Evolutionary conservation across 2,888 invertebrate genomes (phyloP).

Genomic region (Nymphalis polychloros): DNA sequence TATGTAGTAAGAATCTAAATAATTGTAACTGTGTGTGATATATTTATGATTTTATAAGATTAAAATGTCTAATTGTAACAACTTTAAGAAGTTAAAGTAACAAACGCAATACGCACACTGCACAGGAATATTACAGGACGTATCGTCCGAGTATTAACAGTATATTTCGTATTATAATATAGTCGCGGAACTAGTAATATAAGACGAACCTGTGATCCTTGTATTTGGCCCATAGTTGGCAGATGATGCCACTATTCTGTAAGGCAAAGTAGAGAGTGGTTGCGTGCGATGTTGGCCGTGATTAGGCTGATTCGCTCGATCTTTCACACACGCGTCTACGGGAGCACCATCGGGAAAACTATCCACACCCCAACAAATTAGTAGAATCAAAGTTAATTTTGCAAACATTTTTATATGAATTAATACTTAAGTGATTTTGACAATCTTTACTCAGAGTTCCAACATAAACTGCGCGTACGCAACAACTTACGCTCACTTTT

Average conservation of each 20-base stretch:
- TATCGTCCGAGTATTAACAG: no score
- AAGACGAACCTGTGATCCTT: conserved; percentile 84
- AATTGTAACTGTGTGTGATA: no score
- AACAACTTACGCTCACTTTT: conserved; percentile 67
- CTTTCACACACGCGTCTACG: conserved; percentile 89
- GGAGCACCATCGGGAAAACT: conserved; percentile 92
- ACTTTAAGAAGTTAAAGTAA: no score
- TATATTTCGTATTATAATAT: not conserved
- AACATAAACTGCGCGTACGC: conserved; percentile 62
- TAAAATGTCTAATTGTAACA: no score
- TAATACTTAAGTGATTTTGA: not conserved
- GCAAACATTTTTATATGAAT: conserved; percentile 50
- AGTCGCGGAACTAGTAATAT: not conserved
- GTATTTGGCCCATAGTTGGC: conserved; percentile 85
- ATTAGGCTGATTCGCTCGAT: conserved; percentile 88
- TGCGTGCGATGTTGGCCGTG: conserved; percentile 88
- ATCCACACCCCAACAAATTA: conserved; percentile 60
- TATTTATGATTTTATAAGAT: no score
- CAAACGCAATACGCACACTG: no score
- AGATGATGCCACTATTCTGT: conserved; percentile 84
- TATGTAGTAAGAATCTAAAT: no score
- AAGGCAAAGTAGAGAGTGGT: conserved; percentile 84
- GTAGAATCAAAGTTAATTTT: conserved; percentile 56
- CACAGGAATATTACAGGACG: no score
- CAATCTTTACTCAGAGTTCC: conserved; percentile 47